Evolutionary conservation across 2,113 vertebrate species (phyloP).

Genomic region (Lipotes vexillifer): DNA sequence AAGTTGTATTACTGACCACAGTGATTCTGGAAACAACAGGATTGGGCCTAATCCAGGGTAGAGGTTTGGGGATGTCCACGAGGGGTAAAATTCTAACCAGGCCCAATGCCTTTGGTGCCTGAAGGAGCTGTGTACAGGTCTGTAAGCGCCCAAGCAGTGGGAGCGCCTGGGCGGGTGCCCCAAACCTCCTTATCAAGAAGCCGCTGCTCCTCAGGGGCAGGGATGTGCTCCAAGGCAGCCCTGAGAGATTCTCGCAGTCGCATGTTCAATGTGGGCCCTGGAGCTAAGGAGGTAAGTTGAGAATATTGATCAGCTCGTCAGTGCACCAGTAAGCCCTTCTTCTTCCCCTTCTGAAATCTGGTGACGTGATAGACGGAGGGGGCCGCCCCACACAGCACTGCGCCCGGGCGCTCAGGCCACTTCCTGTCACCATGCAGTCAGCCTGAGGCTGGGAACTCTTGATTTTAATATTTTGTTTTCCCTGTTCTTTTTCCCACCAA

Average conservation of each 20-base stretch:
- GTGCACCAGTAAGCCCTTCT: background rate
- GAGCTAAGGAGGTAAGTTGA: constrained; percentile 45
- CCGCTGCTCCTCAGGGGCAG: background rate
- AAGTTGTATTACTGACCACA: background rate
- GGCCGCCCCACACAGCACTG: rapidly evolving
- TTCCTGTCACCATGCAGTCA: background rate
- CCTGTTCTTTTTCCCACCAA: background rate
- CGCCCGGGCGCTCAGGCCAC: background rate
- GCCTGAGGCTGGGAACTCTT: background rate
- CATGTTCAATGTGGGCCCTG: constrained; percentile 38
- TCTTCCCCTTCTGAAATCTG: constrained; percentile 29
- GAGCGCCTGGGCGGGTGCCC: background rate
- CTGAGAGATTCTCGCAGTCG: constrained; percentile 16
- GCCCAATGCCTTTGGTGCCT: too few species aligned
- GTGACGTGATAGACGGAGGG: background rate
- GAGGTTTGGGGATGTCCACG: background rate
- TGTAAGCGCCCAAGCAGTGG: background rate
- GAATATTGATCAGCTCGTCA: constrained; percentile 41
- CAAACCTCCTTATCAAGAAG: background rate
- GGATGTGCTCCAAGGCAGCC: background rate
- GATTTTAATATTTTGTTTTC: background rate
- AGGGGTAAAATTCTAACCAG: background rate
- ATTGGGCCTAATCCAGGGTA: background rate
- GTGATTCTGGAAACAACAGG: background rate
- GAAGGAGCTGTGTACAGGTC: background rate